Evolutionary conservation across 2,113 vertebrate species (phyloP), one percentile per base, ranked within the genome.

Genomic region (Romanogobio albipinnatus): DNA sequence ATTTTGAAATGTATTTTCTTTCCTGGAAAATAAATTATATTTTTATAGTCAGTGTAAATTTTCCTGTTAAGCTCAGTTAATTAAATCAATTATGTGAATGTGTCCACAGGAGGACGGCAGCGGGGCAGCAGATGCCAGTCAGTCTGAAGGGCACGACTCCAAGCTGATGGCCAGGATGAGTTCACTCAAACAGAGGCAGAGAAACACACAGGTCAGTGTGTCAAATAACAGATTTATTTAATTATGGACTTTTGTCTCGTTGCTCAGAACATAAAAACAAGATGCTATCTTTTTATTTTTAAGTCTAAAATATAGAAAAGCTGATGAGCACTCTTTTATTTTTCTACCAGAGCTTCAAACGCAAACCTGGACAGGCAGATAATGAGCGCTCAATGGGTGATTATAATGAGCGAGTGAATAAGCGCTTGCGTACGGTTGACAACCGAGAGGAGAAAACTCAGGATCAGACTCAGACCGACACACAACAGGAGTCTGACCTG

Each of bases 141-240:
- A 99, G 71, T 94, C 96, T 47, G 97, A 98, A 90, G 98, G 98
- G 2, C 98, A 99, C 9, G 94, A 97, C 86, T 99, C 98, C 14
- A 95, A 94, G 6, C 91, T 93, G 74, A 94, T 96, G 56, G 96
- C 98, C 5, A 94, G 93, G 17, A 87, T 97, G 93, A 92, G 96
- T 62, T 95, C 96, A 66, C 94, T 95, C 87, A 96, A 91, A 61
- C 95, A 95, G 86, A 96, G 94, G 86, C 94, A 84, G 79, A 95
- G 93, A 89, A 94, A 94, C 51, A 99, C 98, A 1, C 95, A 99
- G 96, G 98, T 98, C 87, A 1, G 19, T 26, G 26, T 45, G 26
- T 56, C 3, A n/a, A 9, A n/a, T 22, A 39, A 49, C 29, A 71
- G 9, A 51, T 51, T 49, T 68, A n/a, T 14, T 36, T 39, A 6